Base-by-base conservation (phyloP, 2,113 vertebrate species). In the Oncorhynchus gorbuscha region DNA sequence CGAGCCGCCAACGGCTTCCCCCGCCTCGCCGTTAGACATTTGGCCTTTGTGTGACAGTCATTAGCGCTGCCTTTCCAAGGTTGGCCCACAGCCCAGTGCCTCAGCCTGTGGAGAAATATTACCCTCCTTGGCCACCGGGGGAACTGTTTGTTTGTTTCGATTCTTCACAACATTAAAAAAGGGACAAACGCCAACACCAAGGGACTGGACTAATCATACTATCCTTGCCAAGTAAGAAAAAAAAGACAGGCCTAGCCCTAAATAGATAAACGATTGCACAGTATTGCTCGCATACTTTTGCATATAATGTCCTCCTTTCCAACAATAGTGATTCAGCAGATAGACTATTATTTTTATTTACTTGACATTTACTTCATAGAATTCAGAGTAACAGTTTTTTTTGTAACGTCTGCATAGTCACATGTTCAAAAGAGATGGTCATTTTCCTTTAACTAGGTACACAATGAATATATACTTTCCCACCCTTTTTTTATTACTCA, bases 1-100 rank as follows among this genome's bases (percentile, higher is more conserved):
- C 3, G 39, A 87, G 82, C 78, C 39, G 85, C 85, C 88, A 82
- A 80, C 71, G 22, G 58, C 76, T 83, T 75, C 83, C 83, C 79
- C 83, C 62, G 74, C 78, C 45, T 83, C 80, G 8, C 86, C 76
- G 81, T 39, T 76, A 90, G 86, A 87, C 87, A 83, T 89, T 91
- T 92, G 87, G 88, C 88, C 85, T 87, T 86, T 85, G 88, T 90
- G 87, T 78, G 80, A 85, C 87, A 87, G 87, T 84, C 90, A 90
- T 92, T 92, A 91, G 86, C 88, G 75, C 86, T 81, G 84, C 79
- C 89, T 85, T 83, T 89, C 85, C 70, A 84, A 74, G 65, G 71
- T 61, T 93, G 92, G 91, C 88, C 28, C 7, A 0, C 32, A 81
- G 89, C 89, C 91, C 81, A 24, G 68, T 20, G 62, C 77, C 75